These are phyloP conservation scores for Etheostoma cragini DNA, from an alignment of 2,113 vertebrate species.

Conservation along the genomic window DNA sequence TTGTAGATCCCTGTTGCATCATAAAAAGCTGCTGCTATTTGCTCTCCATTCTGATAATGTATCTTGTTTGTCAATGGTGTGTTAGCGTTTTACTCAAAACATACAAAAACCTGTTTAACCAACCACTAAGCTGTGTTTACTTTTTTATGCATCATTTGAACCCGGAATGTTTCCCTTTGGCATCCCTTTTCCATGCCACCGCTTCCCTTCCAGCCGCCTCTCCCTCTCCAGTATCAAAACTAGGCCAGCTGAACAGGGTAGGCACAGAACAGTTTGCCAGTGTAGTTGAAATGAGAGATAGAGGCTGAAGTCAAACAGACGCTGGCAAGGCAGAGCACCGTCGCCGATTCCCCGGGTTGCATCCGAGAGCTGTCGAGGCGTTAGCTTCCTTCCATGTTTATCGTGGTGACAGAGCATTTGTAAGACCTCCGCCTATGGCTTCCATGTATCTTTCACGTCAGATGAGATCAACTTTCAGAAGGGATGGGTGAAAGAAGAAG, in stretches of 20 bases:
- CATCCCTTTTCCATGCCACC: constrained; percentile 42
- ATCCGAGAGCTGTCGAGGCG: constrained; percentile 63
- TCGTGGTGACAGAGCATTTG: constrained; percentile 69
- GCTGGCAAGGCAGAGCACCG: constrained; percentile 49
- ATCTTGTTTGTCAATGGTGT: constrained; percentile 24
- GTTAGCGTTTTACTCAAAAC: constrained; percentile 24
- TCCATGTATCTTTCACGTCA: constrained; percentile 67
- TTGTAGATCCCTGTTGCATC: constrained; percentile 36
- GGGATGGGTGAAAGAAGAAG: constrained; percentile 51
- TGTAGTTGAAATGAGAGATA: constrained; percentile 65
- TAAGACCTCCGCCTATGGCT: constrained; percentile 70
- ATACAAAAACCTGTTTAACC: constrained; percentile 36
- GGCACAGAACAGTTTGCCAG: constrained; percentile 51
- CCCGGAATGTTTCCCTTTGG: constrained; percentile 26
- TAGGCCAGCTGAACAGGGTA: constrained; percentile 64
- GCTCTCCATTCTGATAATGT: constrained; percentile 24
- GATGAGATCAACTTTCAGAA: constrained; percentile 68
- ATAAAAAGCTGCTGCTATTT: constrained; percentile 32
- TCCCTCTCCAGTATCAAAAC: constrained; percentile 55
- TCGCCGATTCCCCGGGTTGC: constrained; percentile 52
- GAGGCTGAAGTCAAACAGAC: constrained; percentile 72
- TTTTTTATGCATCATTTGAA: constrained; percentile 41
- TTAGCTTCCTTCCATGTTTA: constrained; percentile 62
- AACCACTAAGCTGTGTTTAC: constrained; percentile 38
- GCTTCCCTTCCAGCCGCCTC: constrained; percentile 28